Evolutionary conservation across 2,797 vertebrate species (phyloP), one percentile per base, ranked within the genome.

Genomic region (Sebastes melanostomus): DNA sequence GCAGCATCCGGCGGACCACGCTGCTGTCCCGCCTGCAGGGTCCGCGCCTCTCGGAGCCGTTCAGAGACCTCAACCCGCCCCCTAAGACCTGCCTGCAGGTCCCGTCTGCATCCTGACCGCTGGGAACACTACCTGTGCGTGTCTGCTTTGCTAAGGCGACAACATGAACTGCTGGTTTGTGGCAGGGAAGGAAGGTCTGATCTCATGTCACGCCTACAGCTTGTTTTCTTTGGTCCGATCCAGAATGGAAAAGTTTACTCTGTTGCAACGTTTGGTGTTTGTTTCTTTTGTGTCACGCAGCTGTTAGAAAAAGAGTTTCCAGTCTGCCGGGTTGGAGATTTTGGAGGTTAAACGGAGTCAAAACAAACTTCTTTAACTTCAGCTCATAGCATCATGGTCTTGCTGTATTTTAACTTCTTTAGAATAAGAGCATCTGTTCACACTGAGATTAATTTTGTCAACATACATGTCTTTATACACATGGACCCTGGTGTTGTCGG

Each of bases 1-100:
- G 96, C 91, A 96, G 95, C 91, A 95, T 96, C 89, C 95, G 95
- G 13, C 91, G 95, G 66, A 97, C 96, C 83, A 98, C 97, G 30
- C 95, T 97, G 75, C 96, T 96, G 67, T 97, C 96, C n/a, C 94
- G 95, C 79, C 78, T 95, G 58, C 93, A 94, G 18, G 94, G 95
- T 36, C 95, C 95, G 8, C 94, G 95, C 30, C 96, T 96, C 29
- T 94, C 94, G 0, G 95, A 95, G 74, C 95, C 93, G 0, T 96
- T 95, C 94, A 96, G 93, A 59, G 96, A 97, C n/a, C 78, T 72
- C 1, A 85, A 90, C 42, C 81, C 81, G 25, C 91, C 94, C 0
- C 86, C 94, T 0, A 96, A 91, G 69, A 94, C 75, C 66, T 92
- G 92, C 27, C 81, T 66, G 3, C 81, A 86, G 18, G 63, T 74